These are phyloP conservation scores for Phenganax stokvisi DNA, from an alignment of 92 coral and sea anemone species.

Conservation along the genomic window DNA sequence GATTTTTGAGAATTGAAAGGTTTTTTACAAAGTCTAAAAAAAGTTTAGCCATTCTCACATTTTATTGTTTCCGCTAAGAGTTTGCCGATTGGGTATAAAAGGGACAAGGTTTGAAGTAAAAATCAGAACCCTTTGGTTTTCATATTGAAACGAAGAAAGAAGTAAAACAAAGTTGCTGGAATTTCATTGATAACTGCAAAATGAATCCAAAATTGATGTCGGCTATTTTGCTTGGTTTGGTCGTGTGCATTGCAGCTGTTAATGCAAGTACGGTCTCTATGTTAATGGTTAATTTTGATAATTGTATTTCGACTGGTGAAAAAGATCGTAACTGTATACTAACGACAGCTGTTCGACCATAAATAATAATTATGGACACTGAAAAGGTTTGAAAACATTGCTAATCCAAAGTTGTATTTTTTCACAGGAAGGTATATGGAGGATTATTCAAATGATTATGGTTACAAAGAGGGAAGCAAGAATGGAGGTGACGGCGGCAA, in stretches of 20 bases:
- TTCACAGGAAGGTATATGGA: too few relatives aligned
- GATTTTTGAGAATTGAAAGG: not conserved
- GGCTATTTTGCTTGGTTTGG: not conserved
- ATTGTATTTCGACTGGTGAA: not conserved
- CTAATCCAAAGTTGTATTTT: too few relatives aligned
- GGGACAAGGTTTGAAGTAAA: not conserved
- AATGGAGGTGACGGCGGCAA: too few relatives aligned
- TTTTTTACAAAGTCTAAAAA: not conserved
- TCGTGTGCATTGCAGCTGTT: not conserved
- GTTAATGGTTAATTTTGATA: not conserved
- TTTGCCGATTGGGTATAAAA: not conserved
- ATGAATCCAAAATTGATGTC: not conserved
- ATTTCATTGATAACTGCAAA: not conserved
- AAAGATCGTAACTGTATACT: not conserved
- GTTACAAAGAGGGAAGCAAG: too few relatives aligned
- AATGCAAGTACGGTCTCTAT: not conserved
- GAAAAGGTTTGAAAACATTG: too few relatives aligned
- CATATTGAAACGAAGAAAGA: not conserved
- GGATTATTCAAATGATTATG: too few relatives aligned
- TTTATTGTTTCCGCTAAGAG: slow-evolving; percentile 3
- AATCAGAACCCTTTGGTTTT: not conserved
- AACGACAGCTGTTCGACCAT: not conserved
- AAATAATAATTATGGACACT: too few relatives aligned
- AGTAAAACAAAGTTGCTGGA: not conserved
- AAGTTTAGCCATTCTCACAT: not conserved